Evolutionary conservation across 2,888 invertebrate genomes (phyloP).

Genomic region (Xestoiulus laeticollis): DNA sequence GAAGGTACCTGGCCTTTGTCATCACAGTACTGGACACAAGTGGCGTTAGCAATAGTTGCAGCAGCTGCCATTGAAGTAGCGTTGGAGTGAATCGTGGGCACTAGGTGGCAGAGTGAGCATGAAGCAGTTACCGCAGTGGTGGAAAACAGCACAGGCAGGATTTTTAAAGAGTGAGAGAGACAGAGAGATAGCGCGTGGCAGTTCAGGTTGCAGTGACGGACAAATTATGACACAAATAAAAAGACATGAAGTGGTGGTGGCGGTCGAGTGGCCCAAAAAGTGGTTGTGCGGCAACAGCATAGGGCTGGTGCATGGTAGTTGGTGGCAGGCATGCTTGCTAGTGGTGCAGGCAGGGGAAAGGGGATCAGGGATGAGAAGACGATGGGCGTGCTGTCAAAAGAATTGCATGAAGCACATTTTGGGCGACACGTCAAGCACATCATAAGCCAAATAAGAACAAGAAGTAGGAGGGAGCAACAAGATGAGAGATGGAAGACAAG

Average conservation of each 20-base stretch:
- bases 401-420: not conserved
- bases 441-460: not conserved
- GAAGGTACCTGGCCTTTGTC: slow-evolving; percentile 64
- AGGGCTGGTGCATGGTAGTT: not conserved
- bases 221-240: not conserved
- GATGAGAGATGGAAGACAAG: slow-evolving; percentile 8
- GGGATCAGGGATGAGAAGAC: not conserved
- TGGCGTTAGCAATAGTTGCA: slow-evolving; percentile 61
- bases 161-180: slow-evolving; percentile 44
- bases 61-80: slow-evolving; percentile 56
- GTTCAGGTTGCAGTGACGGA: slow-evolving; percentile 51
- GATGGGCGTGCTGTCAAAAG: not conserved
- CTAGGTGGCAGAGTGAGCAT: slow-evolving; percentile 51
- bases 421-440: not conserved
- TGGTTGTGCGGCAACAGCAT: slow-evolving; percentile 16
- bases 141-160: slow-evolving; percentile 62
- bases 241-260: slow-evolving; percentile 20
- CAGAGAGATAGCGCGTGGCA: slow-evolving; percentile 49
- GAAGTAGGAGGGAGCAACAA: not conserved
- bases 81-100: slow-evolving; percentile 57
- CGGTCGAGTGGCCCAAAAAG: slow-evolving; percentile 23
- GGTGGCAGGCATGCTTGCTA: not conserved
- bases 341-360: no score
- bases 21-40: slow-evolving; percentile 65
- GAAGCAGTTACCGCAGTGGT: slow-evolving; percentile 59